Percentiles rank a stretch among this genome's conserved stretches.
phyloP scores from a whole-genome alignment of 2,797 vertebrate species.

The Miichthys miiuy region DNA sequence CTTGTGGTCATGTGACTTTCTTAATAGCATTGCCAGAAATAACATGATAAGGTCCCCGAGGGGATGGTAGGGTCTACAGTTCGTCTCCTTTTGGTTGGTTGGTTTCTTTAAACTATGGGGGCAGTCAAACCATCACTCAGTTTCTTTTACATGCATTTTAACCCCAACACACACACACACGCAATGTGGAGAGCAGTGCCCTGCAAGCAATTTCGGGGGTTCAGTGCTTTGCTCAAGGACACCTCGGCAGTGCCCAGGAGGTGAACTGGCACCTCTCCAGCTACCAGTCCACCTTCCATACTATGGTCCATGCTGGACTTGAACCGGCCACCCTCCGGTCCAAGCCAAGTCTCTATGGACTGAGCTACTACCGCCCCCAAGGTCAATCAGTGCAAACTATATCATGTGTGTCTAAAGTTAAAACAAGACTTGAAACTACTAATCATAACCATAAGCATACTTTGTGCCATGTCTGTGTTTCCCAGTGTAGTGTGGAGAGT shows the following conservation, averaged over 20 bases:
- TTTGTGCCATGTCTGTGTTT: not conserved
- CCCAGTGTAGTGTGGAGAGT: slow-evolving; percentile 14
- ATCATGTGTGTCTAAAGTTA: not conserved
- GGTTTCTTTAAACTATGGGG: not conserved
- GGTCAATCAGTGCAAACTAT: not conserved
- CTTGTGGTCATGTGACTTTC: not conserved
- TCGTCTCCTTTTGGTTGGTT: not conserved
- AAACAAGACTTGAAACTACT: not conserved
- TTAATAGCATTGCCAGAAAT: not conserved
- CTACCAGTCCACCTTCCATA: too few relatives aligned
- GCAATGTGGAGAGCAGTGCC: too few relatives aligned
- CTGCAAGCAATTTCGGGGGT: too few relatives aligned
- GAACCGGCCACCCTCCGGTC: too few relatives aligned
- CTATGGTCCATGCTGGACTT: too few relatives aligned
- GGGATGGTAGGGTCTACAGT: not conserved
- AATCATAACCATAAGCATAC: slow-evolving; percentile 3
- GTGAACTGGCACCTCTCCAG: too few relatives aligned
- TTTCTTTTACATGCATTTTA: too few relatives aligned
- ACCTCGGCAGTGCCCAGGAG: too few relatives aligned
- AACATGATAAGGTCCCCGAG: not conserved
- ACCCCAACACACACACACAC: too few relatives aligned
- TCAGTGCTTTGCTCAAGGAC: too few relatives aligned
- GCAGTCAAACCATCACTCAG: not conserved
- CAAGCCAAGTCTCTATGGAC: too few relatives aligned
- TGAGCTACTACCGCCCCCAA: too few relatives aligned